Evolutionary conservation across 2,888 invertebrate species (phyloP).

Genomic region (Ditylenchus weischeri): DNA sequence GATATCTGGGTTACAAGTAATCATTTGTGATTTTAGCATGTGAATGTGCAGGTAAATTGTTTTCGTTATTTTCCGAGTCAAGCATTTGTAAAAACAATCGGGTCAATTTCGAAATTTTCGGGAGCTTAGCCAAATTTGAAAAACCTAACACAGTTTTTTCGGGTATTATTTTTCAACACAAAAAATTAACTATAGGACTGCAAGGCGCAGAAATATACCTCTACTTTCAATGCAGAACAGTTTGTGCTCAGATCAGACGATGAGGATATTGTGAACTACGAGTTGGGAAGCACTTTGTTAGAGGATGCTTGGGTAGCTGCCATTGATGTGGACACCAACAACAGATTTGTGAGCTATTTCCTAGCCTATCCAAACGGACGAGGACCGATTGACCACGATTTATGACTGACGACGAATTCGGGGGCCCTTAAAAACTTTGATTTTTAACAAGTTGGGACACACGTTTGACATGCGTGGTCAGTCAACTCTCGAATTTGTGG

Average conservation of each 20-base stretch:
- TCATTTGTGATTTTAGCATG: neutral
- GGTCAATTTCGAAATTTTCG: no score
- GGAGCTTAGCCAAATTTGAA: no score
- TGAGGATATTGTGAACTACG: slow-evolving; percentile 26
- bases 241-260: slow-evolving; percentile 36
- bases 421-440: no score
- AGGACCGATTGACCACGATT: no score
- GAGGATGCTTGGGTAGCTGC: slow-evolving; percentile 46
- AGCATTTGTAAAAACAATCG: no score
- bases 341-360: slow-evolving; percentile 30
- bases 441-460: no score
- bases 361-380: neutral
- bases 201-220: slow-evolving; percentile 42
- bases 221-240: slow-evolving; percentile 47
- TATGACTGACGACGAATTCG: no score
- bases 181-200: slow-evolving; percentile 34
- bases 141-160: no score
- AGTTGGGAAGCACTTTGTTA: slow-evolving; percentile 37
- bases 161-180: slow-evolving; percentile 2
- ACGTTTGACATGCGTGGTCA: no score
- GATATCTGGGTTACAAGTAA: no score
- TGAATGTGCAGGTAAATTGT: slow-evolving; percentile 11
- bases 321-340: slow-evolving; percentile 37
- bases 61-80: no score
- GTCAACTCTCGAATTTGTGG: no score